Conservation (phyloP, 2,888 invertebrate species). For the Scelioninae gen. 2 region DNA sequence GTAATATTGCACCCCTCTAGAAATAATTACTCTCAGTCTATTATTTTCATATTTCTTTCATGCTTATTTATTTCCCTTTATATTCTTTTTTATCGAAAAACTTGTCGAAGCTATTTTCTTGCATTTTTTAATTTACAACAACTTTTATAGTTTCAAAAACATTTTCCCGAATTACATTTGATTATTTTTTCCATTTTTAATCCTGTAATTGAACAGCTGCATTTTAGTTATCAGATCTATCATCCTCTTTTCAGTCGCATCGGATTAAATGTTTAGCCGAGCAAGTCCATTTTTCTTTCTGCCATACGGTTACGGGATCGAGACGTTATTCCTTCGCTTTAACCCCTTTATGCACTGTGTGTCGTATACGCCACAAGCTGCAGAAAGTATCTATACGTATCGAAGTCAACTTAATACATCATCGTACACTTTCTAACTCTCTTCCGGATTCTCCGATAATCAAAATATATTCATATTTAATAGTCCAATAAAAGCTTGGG, state of each 20-base stretch:
- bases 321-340: constrained; percentile 36
- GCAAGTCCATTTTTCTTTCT: constrained; percentile 39
- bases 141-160: neutral
- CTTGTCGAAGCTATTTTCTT: too few species aligned
- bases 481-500: constrained; percentile 46
- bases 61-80: too few species aligned
- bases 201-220: constrained; percentile 15
- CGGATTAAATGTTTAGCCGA: constrained; percentile 43
- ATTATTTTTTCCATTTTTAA: constrained; percentile 8
- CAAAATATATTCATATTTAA: constrained; percentile 55
- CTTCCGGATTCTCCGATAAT: constrained; percentile 46
- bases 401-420: constrained; percentile 53
- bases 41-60: neutral
- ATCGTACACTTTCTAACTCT: constrained; percentile 43
- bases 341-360: constrained; percentile 41
- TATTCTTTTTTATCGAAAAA: too few species aligned
- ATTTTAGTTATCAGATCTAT: constrained; percentile 15
- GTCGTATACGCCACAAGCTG: constrained; percentile 28
- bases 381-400: constrained; percentile 41
- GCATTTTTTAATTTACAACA: neutral
- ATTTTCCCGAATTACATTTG: neutral
- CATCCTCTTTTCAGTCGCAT: constrained; percentile 5
- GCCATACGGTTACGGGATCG: constrained; percentile 21
- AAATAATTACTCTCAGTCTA: constrained; percentile 1
- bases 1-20: too few species aligned